A percentile compares a stretch with the other conserved stretches of the same genome.
Evolutionary conservation across 2,797 vertebrate species (phyloP).

Genomic region (Xenentodon cancila): DNA sequence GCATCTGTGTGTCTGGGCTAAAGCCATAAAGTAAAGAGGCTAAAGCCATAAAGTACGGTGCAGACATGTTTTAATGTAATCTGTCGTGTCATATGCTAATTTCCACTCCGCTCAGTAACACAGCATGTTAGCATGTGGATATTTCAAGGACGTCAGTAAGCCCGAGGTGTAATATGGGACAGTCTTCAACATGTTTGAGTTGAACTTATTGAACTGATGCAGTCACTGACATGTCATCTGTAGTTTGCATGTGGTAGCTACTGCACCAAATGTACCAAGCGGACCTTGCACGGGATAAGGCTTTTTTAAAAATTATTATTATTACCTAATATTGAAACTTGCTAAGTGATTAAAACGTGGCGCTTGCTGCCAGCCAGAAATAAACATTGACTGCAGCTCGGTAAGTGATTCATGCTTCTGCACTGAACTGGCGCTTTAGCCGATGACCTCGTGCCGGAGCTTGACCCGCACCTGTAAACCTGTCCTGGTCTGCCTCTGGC

Average conservation of each 20-base stretch:
- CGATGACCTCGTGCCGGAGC: not conserved
- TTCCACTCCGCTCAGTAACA: conserved; percentile 92
- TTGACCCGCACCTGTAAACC: conserved; percentile 34
- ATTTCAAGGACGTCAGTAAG: conserved; percentile 59
- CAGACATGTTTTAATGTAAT: conserved; percentile 99
- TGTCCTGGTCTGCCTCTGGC: not conserved
- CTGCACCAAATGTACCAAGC: not conserved
- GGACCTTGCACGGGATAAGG: too few relatives aligned
- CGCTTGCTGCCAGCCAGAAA: conserved; percentile 27
- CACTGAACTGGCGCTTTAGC: not conserved
- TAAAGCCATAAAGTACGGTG: conserved; percentile 96
- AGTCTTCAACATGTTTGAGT: conserved; percentile 56
- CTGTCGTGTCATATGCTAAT: conserved; percentile 99
- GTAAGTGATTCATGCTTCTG: not conserved
- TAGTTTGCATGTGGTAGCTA: not conserved
- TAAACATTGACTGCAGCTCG: not conserved
- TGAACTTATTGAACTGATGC: conserved; percentile 74
- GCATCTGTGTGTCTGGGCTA: conserved; percentile 92
- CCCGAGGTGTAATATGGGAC: conserved; percentile 72
- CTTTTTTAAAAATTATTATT: too few relatives aligned
- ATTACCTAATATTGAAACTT: not conserved
- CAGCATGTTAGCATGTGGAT: conserved; percentile 82
- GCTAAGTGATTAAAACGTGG: conserved; percentile 44
- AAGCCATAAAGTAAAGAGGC: conserved; percentile 99
- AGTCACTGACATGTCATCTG: conserved; percentile 82